Conservation (phyloP, 2,888 invertebrate genomes). For the Cylloceria caligata region DNA sequence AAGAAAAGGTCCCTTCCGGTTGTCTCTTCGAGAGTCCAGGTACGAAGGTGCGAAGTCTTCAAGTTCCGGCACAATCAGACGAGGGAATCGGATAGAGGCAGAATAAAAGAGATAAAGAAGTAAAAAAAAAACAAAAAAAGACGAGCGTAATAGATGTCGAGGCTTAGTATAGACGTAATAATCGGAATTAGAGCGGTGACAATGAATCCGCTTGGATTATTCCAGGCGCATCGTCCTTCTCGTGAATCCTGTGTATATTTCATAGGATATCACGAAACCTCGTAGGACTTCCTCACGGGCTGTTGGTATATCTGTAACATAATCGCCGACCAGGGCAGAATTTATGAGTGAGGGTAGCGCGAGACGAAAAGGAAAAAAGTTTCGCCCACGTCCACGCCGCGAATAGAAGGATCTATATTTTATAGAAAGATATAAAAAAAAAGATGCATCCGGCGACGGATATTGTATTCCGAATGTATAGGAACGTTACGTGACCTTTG, state of each 20-base stretch:
- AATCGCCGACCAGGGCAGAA: constrained; percentile 39
- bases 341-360: constrained; percentile 30
- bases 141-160: constrained; percentile 38
- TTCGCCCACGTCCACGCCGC: constrained; percentile 32
- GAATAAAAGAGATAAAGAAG: constrained; percentile 48
- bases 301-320: constrained; percentile 11
- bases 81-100: constrained; percentile 46
- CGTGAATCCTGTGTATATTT: constrained; percentile 41
- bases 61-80: constrained; percentile 56
- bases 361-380: not conserved
- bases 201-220: constrained; percentile 53
- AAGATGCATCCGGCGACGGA: constrained; percentile 30
- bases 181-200: constrained; percentile 57
- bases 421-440: constrained; percentile 34
- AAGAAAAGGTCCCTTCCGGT: constrained; percentile 68
- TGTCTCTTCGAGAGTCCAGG: constrained; percentile 67
- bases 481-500: constrained; percentile 35
- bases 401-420: constrained; percentile 44
- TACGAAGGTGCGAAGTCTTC: constrained; percentile 56
- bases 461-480: constrained; percentile 38
- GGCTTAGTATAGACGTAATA: constrained; percentile 32
- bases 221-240: constrained; percentile 39
- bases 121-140: constrained; percentile 18
- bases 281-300: constrained; percentile 33
- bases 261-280: constrained; percentile 42